These are phyloP conservation scores for Drosophila flavopinicola DNA, from an alignment of 2,888 invertebrate genomes.

Conservation along the genomic window DNA sequence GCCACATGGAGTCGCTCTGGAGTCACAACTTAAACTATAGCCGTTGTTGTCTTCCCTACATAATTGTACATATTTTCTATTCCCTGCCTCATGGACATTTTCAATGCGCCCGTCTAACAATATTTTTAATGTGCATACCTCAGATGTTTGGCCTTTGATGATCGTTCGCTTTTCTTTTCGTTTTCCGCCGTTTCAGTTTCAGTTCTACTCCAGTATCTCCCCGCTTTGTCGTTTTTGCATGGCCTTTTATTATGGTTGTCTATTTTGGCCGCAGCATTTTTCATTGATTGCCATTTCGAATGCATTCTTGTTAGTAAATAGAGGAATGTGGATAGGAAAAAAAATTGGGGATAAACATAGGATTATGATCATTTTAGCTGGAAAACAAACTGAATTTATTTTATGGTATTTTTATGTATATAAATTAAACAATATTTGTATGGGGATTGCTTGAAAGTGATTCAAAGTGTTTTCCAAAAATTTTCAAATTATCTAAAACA, in stretches of 20 bases:
- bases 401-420: too few species aligned
- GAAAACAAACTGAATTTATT: too few species aligned
- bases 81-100: slow-evolving; percentile 28
- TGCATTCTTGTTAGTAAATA: slow-evolving; percentile 10
- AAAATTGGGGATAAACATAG: not conserved
- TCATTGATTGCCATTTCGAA: slow-evolving; percentile 40
- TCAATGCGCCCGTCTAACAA: slow-evolving; percentile 49
- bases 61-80: slow-evolving; percentile 26
- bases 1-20: slow-evolving; percentile 69
- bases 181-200: slow-evolving; percentile 14
- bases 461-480: too few species aligned
- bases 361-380: not conserved
- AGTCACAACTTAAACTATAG: slow-evolving; percentile 19
- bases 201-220: slow-evolving; percentile 1
- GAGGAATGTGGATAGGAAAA: not conserved
- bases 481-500: too few species aligned
- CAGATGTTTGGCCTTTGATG: slow-evolving; percentile 70
- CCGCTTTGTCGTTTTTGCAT: slow-evolving; percentile 37
- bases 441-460: too few species aligned
- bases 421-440: too few species aligned
- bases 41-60: slow-evolving; percentile 46
- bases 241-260: slow-evolving; percentile 46
- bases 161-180: slow-evolving; percentile 19
- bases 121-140: slow-evolving; percentile 68
- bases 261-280: slow-evolving; percentile 45